Evolutionary conservation across 2,888 invertebrate genomes (phyloP).

Genomic region (Eurois occulta): DNA sequence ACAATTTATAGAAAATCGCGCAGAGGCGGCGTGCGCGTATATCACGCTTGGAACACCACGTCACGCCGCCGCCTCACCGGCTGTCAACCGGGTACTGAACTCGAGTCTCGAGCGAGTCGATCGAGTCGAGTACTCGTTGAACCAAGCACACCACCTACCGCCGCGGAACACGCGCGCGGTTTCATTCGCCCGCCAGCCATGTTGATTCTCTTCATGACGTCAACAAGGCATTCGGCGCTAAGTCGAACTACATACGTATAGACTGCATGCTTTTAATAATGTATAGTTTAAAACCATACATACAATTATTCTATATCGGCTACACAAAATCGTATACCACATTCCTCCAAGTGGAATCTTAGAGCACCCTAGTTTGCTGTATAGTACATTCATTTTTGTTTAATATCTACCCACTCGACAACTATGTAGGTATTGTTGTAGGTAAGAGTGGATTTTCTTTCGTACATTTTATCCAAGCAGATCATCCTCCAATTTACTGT

Average conservation of each 20-base stretch:
- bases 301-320: constrained; percentile 10
- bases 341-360: not conserved
- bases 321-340: constrained; percentile 9
- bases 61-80: constrained; percentile 89
- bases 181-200: constrained; percentile 82
- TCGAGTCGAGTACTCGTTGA: constrained; percentile 78
- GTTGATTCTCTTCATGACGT: constrained; percentile 85
- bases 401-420: too few species aligned
- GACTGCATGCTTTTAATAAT: constrained; percentile 20
- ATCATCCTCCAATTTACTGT: not conserved
- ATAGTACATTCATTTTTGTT: not conserved
- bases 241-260: constrained; percentile 18
- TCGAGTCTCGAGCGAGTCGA: constrained; percentile 72
- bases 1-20: constrained; percentile 85
- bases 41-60: constrained; percentile 72
- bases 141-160: constrained; percentile 75
- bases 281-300: constrained; percentile 10
- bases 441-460: not conserved
- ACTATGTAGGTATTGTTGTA: not conserved
- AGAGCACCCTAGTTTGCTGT: not conserved
- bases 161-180: constrained; percentile 80
- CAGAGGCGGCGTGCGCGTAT: constrained; percentile 88
- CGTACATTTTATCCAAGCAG: not conserved
- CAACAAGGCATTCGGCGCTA: constrained; percentile 69
- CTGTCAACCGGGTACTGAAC: constrained; percentile 90